Conservation (phyloP, 2,113 vertebrate genomes). For the Epinephelus cyanopodus region DNA sequence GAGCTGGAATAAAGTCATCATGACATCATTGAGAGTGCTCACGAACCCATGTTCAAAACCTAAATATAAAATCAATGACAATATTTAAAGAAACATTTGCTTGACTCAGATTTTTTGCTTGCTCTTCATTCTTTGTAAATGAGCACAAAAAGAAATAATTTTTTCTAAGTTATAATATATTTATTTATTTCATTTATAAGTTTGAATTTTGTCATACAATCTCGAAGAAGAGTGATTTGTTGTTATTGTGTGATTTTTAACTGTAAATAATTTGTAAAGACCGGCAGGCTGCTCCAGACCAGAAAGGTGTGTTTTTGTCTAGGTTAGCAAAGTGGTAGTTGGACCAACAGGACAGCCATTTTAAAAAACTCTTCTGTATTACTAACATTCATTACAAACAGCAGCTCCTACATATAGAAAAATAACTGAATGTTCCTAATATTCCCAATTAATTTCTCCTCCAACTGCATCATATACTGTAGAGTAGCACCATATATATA, state of each 20-base stretch:
- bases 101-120: neutral
- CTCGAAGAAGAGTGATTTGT: constrained; percentile 5
- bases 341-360: neutral
- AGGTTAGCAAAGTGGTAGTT: neutral
- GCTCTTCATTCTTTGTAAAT: neutral
- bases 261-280: neutral
- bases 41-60: neutral
- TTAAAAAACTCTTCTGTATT: neutral
- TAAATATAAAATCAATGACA: constrained; percentile 2
- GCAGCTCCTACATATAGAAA: no score
- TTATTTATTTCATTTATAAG: no score
- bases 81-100: neutral
- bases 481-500: no score
- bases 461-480: no score
- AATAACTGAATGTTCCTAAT: no score
- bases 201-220: neutral
- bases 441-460: no score
- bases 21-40: constrained; percentile 2
- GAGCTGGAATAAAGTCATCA: constrained; percentile 41
- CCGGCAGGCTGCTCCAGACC: neutral
- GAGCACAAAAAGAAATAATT: neutral
- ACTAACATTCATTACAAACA: neutral
- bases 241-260: constrained; percentile 10
- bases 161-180: no score
- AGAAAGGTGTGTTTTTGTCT: neutral